Evolutionary conservation across 2,113 vertebrate species (phyloP).

Genomic region (Cheirogaleus medius): DNA sequence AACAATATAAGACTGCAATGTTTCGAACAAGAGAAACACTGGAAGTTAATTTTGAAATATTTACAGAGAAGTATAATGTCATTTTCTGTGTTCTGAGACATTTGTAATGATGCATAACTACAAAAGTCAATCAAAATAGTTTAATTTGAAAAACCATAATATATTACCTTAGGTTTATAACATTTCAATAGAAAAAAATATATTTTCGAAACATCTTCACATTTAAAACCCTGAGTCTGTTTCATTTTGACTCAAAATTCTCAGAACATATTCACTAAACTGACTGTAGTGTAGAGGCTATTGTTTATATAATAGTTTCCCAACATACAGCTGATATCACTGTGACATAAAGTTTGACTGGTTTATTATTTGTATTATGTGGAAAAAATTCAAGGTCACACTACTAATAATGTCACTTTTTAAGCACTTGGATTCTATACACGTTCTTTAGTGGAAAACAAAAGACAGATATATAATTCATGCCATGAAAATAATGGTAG

Average conservation of each 20-base stretch:
- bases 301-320: neutral
- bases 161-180: neutral
- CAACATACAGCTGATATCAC: neutral
- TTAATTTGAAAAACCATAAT: neutral
- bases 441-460: neutral
- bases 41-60: neutral
- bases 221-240: neutral
- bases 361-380: neutral
- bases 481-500: neutral
- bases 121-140: neutral
- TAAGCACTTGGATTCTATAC: neutral
- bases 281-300: neutral
- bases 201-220: neutral
- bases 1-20: neutral
- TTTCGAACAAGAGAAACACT: neutral
- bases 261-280: neutral
- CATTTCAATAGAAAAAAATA: neutral
- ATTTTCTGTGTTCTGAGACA: neutral
- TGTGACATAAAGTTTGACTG: neutral
- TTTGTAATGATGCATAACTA: too few relatives aligned
- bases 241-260: neutral
- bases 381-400: neutral
- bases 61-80: neutral
- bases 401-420: neutral
- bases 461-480: neutral